Evolutionary conservation across 1,140 invertebrate species (phyloP), one percentile per base, ranked within the genome.

Genomic region (Drosophila navojoa): DNA sequence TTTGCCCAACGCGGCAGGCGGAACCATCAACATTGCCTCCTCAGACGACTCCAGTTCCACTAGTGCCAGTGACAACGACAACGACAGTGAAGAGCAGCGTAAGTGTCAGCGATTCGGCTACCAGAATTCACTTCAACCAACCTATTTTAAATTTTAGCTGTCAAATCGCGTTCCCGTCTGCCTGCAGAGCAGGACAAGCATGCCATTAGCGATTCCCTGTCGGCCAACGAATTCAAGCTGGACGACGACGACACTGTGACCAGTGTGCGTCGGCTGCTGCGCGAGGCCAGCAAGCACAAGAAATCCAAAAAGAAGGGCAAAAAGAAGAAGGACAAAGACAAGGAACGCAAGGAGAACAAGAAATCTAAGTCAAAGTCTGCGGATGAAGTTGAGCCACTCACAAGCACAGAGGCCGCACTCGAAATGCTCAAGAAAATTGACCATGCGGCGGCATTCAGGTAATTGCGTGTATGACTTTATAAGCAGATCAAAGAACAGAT

Each of bases 191-290:
- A 76, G 92, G 53, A 92, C 84, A 69, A 85, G 16, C 38, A 63
- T 5, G 79, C 66, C 13, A 63, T 87, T 5, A 77, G 76, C 40
- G 84, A 84, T 40, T 77, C 79, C 45, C 42, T 70, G 3, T 71
- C 70, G 7, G 84, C 73, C 11, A 89, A 89, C 27, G 84, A 89
- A 49, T 92, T 93, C 22, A 94, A 96, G 93, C 94, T 97, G 22
- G 94, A 96, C 77, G 96, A 97, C 82, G 96, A 96, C 0, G 96
- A 97, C 91, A 97, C 97, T 79, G 96, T 97, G 89, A 95, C 95
- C 53, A 96, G 96, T 93, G 95, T 97, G 38, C 94, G 96, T 3
- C 96, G 96, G 85, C 96, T 97, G 84, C 92, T 97, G 47, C 96
- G 96, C 75, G 96, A 97, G 78, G 96, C 96, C 7, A 95, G 94